These are phyloP conservation scores for Teleogryllus occipitalis DNA, from an alignment of 1,140 invertebrate species.

Conservation along the genomic window DNA sequence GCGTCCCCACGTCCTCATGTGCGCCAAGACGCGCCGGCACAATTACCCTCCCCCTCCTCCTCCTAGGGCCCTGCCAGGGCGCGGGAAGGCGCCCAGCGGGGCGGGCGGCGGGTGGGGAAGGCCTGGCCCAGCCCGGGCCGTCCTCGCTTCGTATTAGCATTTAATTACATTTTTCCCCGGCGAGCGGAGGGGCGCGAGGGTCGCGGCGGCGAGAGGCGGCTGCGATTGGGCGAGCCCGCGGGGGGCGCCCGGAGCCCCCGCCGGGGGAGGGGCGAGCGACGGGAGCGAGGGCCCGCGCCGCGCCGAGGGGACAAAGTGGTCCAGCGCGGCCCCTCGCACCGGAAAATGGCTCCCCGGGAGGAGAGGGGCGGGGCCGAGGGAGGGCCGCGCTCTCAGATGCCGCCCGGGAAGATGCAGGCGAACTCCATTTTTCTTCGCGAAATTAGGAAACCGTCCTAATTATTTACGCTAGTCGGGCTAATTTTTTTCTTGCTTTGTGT, in stretches of 20 bases:
- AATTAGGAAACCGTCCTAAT: neutral
- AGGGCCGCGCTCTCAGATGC: neutral
- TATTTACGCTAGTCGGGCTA: neutral
- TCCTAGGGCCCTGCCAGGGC: neutral
- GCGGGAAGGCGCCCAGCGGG: too few relatives aligned
- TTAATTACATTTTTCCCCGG: conserved; percentile 1
- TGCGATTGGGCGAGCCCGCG: neutral
- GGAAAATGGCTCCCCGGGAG: neutral
- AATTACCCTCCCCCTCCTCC: neutral
- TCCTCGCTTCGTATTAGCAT: neutral
- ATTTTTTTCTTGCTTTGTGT: neutral
- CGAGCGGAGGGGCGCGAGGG: too few relatives aligned
- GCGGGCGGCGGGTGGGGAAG: too few relatives aligned
- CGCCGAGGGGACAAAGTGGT: neutral
- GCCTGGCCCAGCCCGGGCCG: too few relatives aligned
- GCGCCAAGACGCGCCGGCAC: neutral
- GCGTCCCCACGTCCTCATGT: neutral
- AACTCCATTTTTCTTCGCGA: neutral
- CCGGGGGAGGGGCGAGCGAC: neutral
- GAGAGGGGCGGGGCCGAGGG: neutral
- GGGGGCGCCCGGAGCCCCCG: neutral
- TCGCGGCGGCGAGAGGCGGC: too few relatives aligned
- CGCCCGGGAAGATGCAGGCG: neutral
- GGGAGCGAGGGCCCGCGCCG: neutral
- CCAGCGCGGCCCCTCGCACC: neutral